Percentiles rank a stretch among this genome's conserved stretches.
phyloP scores from a whole-genome alignment of 2,888 invertebrate species.

The Bembecia ichneumoniformis region DNA sequence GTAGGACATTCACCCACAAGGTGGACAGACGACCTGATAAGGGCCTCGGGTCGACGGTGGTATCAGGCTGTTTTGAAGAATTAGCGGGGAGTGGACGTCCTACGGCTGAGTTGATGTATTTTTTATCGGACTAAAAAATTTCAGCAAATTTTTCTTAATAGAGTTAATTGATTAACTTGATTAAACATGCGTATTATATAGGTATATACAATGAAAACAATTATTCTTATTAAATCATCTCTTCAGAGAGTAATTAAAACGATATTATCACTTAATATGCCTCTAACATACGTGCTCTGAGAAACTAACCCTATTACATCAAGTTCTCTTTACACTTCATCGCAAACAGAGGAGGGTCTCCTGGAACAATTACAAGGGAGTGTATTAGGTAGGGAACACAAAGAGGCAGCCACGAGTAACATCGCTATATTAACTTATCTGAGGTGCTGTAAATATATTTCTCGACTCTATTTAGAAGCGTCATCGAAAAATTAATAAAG shows the following conservation, averaged over 20 bases:
- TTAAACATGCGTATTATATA: too few relatives aligned
- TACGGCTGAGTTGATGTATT: too few relatives aligned
- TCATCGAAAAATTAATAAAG: conserved; percentile 23
- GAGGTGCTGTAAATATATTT: conserved; percentile 41
- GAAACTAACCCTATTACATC: conserved; percentile 18
- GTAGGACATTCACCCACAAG: too few relatives aligned
- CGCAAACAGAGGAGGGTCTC: conserved; percentile 50
- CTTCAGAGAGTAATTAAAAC: conserved; percentile 25
- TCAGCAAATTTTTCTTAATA: too few relatives aligned
- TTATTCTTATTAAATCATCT: too few relatives aligned
- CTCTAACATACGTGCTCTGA: conserved; percentile 30
- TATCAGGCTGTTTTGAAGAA: too few relatives aligned
- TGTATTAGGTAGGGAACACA: conserved; percentile 33
- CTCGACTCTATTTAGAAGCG: conserved; percentile 25
- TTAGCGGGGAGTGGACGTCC: too few relatives aligned
- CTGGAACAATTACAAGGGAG: conserved; percentile 52
- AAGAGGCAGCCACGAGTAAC: conserved; percentile 29
- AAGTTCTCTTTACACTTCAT: conserved; percentile 54
- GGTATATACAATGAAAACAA: too few relatives aligned
- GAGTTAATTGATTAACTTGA: too few relatives aligned
- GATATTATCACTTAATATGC: conserved; percentile 39
- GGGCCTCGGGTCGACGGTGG: too few relatives aligned
- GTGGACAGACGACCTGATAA: too few relatives aligned
- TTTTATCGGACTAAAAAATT: too few relatives aligned
- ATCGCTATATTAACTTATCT: conserved; percentile 48